Base-by-base conservation (phyloP, 2,797 vertebrate genomes). In the Sibirionetta formosa region DNA sequence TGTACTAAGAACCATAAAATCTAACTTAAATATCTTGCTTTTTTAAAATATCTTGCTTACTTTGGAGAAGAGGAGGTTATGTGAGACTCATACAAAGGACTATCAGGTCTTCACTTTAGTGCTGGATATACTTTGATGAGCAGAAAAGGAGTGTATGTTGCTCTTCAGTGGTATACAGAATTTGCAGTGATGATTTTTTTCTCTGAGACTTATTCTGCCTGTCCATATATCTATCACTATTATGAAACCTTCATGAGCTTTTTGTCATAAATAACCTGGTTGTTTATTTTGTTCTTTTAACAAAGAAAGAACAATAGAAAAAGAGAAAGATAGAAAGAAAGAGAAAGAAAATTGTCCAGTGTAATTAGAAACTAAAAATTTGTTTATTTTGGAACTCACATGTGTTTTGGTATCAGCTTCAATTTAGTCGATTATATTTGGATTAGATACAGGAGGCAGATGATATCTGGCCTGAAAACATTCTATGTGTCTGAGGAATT, bases 401-500 rank as follows among this genome's bases (percentile, higher is more conserved):
- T 48, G 7, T 78, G 16, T 48, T 86, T 95, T 92, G 50, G 5
- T 65, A 68, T 90, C 57, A 70, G 27, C 48, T 91, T 26, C 24
- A 69, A 63, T 81, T 90, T 33, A 23, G 15, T 91, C 1, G 16
- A 81, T 92, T 86, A 51, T 86, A 60, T 95, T 96, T 97, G 91
- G 71, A 64, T 86, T 96, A 93, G 69, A 65, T 80, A 93, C 2
- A 84, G 80, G 86, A 95, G 91, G 57, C 75, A 71, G n/a, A 96
- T 93, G 82, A 96, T 97, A 95, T 93, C 68, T 96, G 90, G 78
- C 88, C 86, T 96, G 78, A 95, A 97, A 98, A 93, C 46, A 93
- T 86, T 95, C 86, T 85, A 46, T 18, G 14, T 4, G 35, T 95
- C 95, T 96, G 91, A 93, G 95, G 56, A 29, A 90, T 82, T 94